A percentile compares a stretch with the other conserved stretches of the same genome.
Evolutionary conservation across 92 coral and sea anemone genomes (phyloP).

Genomic region (Virgularia gustaviana): DNA sequence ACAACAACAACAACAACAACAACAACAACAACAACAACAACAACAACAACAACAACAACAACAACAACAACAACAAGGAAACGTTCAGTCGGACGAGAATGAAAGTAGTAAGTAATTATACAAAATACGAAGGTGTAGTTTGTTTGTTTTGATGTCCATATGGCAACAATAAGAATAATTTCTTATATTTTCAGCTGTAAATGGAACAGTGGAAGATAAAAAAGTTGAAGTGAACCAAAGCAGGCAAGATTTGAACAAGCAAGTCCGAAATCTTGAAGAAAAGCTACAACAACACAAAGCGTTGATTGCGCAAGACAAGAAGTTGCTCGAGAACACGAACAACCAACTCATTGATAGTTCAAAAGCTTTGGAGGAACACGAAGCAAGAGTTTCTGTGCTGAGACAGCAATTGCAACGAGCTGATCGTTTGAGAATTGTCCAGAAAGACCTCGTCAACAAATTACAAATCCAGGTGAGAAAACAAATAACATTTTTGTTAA

Average conservation of each 20-base stretch:
- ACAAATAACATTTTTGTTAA: no score
- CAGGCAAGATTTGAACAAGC: conserved; percentile 53
- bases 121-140: background rate
- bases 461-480: conserved; percentile 61
- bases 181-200: background rate
- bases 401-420: conserved; percentile 73
- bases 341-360: conserved; percentile 55
- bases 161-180: background rate
- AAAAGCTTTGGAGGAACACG: conserved; percentile 60
- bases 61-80: background rate
- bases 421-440: conserved; percentile 59
- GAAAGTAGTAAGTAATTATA: background rate
- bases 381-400: conserved; percentile 59
- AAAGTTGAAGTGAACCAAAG: conserved; percentile 33
- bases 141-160: background rate
- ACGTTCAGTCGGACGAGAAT: background rate
- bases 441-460: conserved; percentile 58
- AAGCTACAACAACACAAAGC: conserved; percentile 64
- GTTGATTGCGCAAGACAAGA: conserved; percentile 59
- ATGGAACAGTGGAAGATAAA: conserved; percentile 22
- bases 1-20: conserved; percentile 18
- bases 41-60: conserved; percentile 9
- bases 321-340: conserved; percentile 54
- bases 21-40: conserved; percentile 11
- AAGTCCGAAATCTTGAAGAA: conserved; percentile 57